Percentiles rank a stretch among this genome's conserved stretches.
Evolutionary conservation across 2,888 invertebrate species (phyloP).

Genomic region (Halocaridina rubra): DNA sequence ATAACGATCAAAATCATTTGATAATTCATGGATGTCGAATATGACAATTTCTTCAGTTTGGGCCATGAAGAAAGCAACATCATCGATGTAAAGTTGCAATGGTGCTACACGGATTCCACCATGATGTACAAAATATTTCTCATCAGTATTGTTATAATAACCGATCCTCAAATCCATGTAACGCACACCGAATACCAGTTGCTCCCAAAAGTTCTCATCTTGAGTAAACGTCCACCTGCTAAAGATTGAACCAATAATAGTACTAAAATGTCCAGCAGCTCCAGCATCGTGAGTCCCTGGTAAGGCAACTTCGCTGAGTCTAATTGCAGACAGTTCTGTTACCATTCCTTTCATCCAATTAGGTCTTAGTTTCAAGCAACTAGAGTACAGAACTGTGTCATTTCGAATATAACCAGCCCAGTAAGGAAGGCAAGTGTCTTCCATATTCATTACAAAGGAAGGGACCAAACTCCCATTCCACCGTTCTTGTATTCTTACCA

Average conservation of each 20-base stretch:
- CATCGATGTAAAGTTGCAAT: conserved; percentile 67
- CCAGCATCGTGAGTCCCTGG: conserved; percentile 81
- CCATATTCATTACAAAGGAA: background rate
- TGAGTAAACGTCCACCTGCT: conserved; percentile 72
- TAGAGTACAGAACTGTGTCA: background rate
- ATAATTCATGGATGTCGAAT: conserved; percentile 86
- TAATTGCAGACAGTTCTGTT: conserved; percentile 55
- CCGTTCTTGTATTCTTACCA: background rate
- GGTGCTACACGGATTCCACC: conserved; percentile 63
- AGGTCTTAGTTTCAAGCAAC: conserved; percentile 67
- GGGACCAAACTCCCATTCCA: conserved; percentile 27
- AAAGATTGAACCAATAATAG: conserved; percentile 60
- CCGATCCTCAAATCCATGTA: conserved; percentile 85
- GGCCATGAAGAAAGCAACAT: conserved; percentile 78
- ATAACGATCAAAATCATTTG: conserved; percentile 70
- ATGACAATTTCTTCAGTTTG: conserved; percentile 74
- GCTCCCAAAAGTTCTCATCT: conserved; percentile 84
- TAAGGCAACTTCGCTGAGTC: conserved; percentile 71
- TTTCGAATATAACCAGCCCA: conserved; percentile 28
- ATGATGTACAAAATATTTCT: conserved; percentile 66
- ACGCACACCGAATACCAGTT: conserved; percentile 79
- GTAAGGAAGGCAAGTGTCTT: conserved; percentile 29
- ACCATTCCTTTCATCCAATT: conserved; percentile 64
- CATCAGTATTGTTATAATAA: conserved; percentile 71
- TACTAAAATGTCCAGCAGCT: conserved; percentile 75